Percentiles rank a stretch among this genome's conserved stretches.
Conservation (phyloP, 92 coral and sea anemone species). For the Zoanthus sansibaricus region DNA sequence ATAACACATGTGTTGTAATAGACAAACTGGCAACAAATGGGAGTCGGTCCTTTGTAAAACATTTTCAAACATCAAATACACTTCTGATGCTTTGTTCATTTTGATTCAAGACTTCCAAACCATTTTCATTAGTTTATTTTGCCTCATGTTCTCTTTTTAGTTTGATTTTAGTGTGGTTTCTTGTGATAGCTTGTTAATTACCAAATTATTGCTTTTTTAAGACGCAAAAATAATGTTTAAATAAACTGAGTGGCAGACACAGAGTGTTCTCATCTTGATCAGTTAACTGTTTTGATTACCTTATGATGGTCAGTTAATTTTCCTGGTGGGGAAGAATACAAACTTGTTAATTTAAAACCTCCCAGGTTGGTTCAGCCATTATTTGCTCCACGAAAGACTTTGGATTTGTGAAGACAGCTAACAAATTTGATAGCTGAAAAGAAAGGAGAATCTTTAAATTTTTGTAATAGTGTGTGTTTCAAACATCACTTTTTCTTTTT, state of each 20-base stretch:
- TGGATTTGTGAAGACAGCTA: background rate
- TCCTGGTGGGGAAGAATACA: conserved; percentile 47
- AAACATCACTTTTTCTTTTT: background rate
- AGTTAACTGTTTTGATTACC: conserved; percentile 42
- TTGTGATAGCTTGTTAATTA: conserved; percentile 47
- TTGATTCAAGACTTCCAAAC: background rate
- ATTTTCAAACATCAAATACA: background rate
- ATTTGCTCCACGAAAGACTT: background rate
- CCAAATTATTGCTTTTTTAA: background rate
- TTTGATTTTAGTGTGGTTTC: conserved; percentile 27
- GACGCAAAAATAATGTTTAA: conserved; percentile 39
- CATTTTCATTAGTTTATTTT: background rate
- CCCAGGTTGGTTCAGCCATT: conserved; percentile 10
- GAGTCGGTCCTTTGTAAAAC: background rate
- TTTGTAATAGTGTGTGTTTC: background rate
- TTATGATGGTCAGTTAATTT: conserved; percentile 51
- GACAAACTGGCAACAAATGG: background rate
- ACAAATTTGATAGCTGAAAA: background rate
- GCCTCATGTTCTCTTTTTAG: conserved; percentile 25
- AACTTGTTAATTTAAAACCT: conserved; percentile 31
- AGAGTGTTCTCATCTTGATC: conserved; percentile 12
- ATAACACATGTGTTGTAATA: conserved; percentile 12
- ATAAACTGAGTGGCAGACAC: conserved; percentile 48
- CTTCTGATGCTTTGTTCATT: background rate
- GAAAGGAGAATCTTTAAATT: background rate